Evolutionary conservation across 2,113 vertebrate species (phyloP).

Genomic region (Mola mola): DNA sequence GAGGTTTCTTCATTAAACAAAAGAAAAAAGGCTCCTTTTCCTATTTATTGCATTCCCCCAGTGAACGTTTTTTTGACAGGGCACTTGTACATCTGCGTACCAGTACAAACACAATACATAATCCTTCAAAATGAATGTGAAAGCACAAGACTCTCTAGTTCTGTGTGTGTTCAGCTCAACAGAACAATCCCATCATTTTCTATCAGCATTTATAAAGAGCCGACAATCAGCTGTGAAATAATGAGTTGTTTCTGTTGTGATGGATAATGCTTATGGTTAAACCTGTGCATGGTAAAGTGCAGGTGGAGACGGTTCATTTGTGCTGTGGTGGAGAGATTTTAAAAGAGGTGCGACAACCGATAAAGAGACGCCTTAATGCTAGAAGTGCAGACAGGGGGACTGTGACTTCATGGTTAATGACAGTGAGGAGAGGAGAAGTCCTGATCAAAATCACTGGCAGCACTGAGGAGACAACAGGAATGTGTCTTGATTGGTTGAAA

Average conservation of each 20-base stretch:
- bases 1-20: too few relatives aligned
- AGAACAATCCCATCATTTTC: too few relatives aligned
- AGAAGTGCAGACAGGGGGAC: constrained; percentile 2
- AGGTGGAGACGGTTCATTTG: constrained; percentile 36
- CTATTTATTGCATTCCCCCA: too few relatives aligned
- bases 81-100: too few relatives aligned
- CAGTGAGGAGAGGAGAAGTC: neutral
- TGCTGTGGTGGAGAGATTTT: constrained; percentile 19
- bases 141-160: too few relatives aligned
- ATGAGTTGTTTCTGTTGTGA: constrained; percentile 4
- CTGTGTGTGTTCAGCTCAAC: too few relatives aligned
- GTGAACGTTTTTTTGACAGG: too few relatives aligned
- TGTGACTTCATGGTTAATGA: constrained; percentile 2
- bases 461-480: constrained; percentile 24
- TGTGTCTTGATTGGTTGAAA: constrained; percentile 22
- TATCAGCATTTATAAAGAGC: constrained; percentile 28
- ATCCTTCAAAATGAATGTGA: too few relatives aligned
- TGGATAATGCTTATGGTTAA: constrained; percentile 20
- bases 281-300: constrained; percentile 29
- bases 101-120: too few relatives aligned
- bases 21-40: too few relatives aligned
- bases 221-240: constrained; percentile 48
- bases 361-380: constrained; percentile 31
- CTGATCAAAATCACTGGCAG: neutral
- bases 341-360: constrained; percentile 39